Conservation (phyloP, 2,888 invertebrate genomes). For the Parnassius glacialis region DNA sequence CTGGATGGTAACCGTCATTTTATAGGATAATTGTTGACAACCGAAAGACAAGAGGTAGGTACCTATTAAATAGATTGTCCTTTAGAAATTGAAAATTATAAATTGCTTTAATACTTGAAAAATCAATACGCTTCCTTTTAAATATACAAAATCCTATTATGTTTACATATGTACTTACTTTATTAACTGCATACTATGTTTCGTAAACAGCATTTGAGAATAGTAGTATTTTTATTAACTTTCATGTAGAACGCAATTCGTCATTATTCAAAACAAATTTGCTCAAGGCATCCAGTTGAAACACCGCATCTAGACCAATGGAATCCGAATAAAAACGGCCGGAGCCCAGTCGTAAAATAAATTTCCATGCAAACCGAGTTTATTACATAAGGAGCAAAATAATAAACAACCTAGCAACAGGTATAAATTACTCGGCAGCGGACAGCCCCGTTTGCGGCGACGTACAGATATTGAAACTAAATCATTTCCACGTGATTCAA, state of each 20-base stretch:
- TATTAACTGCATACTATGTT: too few species aligned
- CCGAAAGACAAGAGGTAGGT: too few species aligned
- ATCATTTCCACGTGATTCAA: conserved; percentile 65
- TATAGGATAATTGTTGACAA: too few species aligned
- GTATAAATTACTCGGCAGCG: conserved; percentile 60
- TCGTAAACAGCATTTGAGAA: too few species aligned
- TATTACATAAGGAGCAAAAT: conserved; percentile 58
- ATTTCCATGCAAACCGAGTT: conserved; percentile 59
- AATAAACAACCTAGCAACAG: conserved; percentile 62
- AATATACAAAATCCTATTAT: too few species aligned
- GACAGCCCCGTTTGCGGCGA: conserved; percentile 63
- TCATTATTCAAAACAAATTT: not conserved
- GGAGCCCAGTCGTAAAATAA: conserved; percentile 35
- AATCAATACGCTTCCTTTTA: too few species aligned
- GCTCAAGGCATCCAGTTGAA: conserved; percentile 7
- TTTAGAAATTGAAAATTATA: too few species aligned
- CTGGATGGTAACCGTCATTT: too few species aligned
- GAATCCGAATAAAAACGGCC: conserved; percentile 20
- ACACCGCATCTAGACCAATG: conserved; percentile 2
- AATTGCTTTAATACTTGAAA: too few species aligned
- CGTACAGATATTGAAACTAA: conserved; percentile 70
- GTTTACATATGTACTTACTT: too few species aligned
- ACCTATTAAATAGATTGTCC: too few species aligned
- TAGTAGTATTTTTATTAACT: too few species aligned
- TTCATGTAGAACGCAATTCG: not conserved